Conservation (phyloP, 1,140 invertebrate species). For the Pogonomyrmex barbatus region DNA sequence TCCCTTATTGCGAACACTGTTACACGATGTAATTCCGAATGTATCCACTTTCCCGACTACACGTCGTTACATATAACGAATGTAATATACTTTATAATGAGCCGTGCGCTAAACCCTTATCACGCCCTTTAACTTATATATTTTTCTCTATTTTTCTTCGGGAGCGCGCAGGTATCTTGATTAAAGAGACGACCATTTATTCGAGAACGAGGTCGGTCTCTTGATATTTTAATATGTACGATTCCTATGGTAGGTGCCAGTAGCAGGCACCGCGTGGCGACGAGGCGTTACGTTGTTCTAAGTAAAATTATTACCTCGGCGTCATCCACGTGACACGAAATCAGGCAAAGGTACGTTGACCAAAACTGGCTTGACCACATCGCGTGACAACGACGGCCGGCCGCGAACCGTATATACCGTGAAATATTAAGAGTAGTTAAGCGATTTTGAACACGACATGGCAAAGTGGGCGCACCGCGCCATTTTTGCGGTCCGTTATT, state of each 20-base stretch:
- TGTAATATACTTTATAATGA: neutral
- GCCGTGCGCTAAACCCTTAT: neutral
- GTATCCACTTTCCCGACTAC: neutral
- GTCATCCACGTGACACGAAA: slow-evolving; percentile 63
- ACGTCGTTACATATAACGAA: neutral
- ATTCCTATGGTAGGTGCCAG: slow-evolving; percentile 27
- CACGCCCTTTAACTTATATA: neutral
- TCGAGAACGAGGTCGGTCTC: slow-evolving; percentile 28
- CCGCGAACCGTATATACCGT: slow-evolving; percentile 66
- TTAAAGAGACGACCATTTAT: slow-evolving; percentile 43
- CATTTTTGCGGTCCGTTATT: slow-evolving; percentile 78
- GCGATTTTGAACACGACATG: slow-evolving; percentile 71
- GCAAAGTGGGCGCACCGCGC: slow-evolving; percentile 62
- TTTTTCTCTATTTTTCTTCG: slow-evolving; percentile 21
- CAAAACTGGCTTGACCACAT: slow-evolving; percentile 74
- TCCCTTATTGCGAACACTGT: slow-evolving; percentile 22
- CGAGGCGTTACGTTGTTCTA: slow-evolving; percentile 61
- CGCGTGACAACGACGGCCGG: slow-evolving; percentile 69
- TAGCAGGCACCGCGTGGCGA: slow-evolving; percentile 42
- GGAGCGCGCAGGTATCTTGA: slow-evolving; percentile 24
- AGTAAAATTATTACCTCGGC: slow-evolving; percentile 60
- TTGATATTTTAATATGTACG: slow-evolving; percentile 41
- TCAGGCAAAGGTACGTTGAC: slow-evolving; percentile 67
- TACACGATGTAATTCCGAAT: slow-evolving; percentile 1
- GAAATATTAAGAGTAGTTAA: slow-evolving; percentile 77